Base-by-base conservation (phyloP, 2,888 invertebrate species). In the Monopis laevigella region DNA sequence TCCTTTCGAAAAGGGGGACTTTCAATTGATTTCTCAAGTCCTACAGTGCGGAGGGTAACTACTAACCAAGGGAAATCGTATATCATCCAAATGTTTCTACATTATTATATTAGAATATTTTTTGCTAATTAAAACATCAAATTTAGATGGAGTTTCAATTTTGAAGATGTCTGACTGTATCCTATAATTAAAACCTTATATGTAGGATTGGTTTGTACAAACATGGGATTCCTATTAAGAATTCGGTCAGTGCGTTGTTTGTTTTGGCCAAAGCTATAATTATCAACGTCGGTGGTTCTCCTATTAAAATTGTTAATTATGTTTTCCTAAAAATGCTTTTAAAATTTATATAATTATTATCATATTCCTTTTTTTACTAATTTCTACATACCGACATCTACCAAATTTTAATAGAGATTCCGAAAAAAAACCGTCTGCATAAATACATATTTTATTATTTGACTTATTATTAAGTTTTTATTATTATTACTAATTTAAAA, bases 21-120 rank as follows among this genome's bases (percentile, higher is more conserved):
- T 19, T 36, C 21, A 36, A 71, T 69, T 64, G 73, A 71, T 72
- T 72, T 68, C 61, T 62, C 59, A 68, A 72, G 61, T 67, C 64
- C 56, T 59, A 63, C 56, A 52, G 51, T 48, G 50, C 50, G 53
- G 55, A 61, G 66, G 72, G 66, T 61, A 58, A 52, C 10, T 16
- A 49, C 49, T 45, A n/a, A n/a, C n/a, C n/a, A 28, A 43, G 58
- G 62, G 67, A 68, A 71, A 67, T 69, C 67, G 51, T 67, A 73
- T 65, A 67, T 43, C 43, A 28, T 52, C 43, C 51, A n/a, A n/a
- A n/a, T n/a, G n/a, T n/a, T n/a, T n/a, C n/a, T n/a, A n/a, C n/a
- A n/a, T n/a, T n/a, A n/a, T n/a, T n/a, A n/a, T n/a, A n/a, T n/a
- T n/a, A n/a, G n/a, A n/a, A n/a, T n/a, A n/a, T n/a, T n/a, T n/a